A percentile compares a stretch with the other conserved stretches of the same genome.
Evolutionary conservation across 2,888 invertebrate species (phyloP).

Genomic region (Carterocephalus palaemon): DNA sequence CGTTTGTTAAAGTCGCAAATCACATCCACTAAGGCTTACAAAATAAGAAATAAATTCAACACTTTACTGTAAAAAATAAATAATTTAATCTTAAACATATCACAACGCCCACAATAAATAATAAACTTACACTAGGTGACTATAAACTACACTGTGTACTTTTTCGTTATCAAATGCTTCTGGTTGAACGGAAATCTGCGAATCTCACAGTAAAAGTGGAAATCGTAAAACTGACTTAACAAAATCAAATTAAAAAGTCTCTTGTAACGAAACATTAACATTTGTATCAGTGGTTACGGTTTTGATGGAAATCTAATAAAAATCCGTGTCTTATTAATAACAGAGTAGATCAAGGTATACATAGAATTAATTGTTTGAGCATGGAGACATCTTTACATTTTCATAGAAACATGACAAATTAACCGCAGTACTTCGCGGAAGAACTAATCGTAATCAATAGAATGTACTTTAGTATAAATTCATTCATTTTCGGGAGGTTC

Average conservation of each 20-base stretch:
- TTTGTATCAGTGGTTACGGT: too few relatives aligned
- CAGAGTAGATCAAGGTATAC: not conserved
- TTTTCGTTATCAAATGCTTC: conserved; percentile 78
- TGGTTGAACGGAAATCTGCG: conserved; percentile 46
- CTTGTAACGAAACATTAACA: too few relatives aligned
- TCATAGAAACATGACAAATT: not conserved
- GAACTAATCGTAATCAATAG: too few relatives aligned
- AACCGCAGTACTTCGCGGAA: not conserved
- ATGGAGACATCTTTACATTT: not conserved
- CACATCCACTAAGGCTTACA: not conserved
- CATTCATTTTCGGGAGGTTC: conserved; percentile 52
- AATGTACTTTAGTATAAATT: conserved; percentile 16
- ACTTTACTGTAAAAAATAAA: conserved; percentile 43
- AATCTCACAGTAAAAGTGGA: conserved; percentile 41
- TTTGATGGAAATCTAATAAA: too few relatives aligned
- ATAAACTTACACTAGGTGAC: conserved; percentile 43
- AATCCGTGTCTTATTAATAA: conserved; percentile 32
- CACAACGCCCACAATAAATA: conserved; percentile 64
- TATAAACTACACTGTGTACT: conserved; percentile 73
- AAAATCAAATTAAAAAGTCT: conserved; percentile 1
- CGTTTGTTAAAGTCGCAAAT: conserved; percentile 37
- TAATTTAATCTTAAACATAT: conserved; percentile 65
- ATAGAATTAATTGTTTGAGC: not conserved
- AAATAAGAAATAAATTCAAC: conserved; percentile 30
- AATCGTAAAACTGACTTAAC: conserved; percentile 24